Evolutionary conservation across 2,888 invertebrate genomes (phyloP).

Genomic region (Cataglyphis livida): DNA sequence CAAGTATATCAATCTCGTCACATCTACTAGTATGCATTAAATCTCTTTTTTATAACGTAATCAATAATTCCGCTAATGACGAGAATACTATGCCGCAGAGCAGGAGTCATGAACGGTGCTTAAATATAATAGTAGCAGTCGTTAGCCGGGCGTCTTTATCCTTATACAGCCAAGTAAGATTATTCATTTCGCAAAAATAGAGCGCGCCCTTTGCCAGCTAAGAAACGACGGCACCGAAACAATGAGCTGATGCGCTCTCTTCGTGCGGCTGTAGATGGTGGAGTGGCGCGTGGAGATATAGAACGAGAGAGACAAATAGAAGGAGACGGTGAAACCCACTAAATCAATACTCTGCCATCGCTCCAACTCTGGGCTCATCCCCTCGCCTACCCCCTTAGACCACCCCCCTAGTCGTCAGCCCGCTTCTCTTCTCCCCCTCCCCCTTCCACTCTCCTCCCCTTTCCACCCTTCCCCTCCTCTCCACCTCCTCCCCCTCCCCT

Average conservation of each 20-base stretch:
- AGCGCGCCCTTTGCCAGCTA: conserved; percentile 54
- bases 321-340: conserved; percentile 85
- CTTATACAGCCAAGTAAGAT: neutral
- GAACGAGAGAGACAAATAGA: conserved; percentile 85
- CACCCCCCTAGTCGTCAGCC: conserved; percentile 66
- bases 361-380: conserved; percentile 84
- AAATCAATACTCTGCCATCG: conserved; percentile 86
- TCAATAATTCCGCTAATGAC: neutral
- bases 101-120: neutral
- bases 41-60: neutral
- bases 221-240: conserved; percentile 72
- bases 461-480: conserved; percentile 80
- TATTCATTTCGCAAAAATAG: conserved; percentile 31
- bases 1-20: neutral
- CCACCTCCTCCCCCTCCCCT: conserved; percentile 78
- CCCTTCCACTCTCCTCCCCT: conserved; percentile 80
- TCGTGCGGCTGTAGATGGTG: conserved; percentile 66
- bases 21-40: neutral
- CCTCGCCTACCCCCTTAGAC: conserved; percentile 77
- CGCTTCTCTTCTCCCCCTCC: conserved; percentile 56
- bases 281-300: conserved; percentile 81
- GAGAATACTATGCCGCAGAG: neutral
- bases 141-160: neutral
- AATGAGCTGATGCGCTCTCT: conserved; percentile 73
- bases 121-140: neutral